Evolutionary conservation across 2,888 invertebrate genomes (phyloP).

Genomic region (Celastrina argiolus): DNA sequence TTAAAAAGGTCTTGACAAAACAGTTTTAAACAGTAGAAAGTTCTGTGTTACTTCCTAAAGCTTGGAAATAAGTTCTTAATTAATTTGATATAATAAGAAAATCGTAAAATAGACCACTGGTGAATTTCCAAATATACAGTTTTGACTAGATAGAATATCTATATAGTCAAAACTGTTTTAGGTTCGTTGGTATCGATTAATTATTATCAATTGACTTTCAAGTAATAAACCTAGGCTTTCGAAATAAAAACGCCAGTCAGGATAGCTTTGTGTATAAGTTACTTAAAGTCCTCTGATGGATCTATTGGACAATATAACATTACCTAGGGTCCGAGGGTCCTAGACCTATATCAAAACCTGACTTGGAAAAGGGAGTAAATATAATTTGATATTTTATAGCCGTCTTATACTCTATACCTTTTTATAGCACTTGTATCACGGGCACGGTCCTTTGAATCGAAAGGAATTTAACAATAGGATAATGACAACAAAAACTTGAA

Average conservation of each 20-base stretch:
- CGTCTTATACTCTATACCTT: not conserved
- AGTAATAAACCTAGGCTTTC: not conserved
- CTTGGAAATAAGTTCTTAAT: too few relatives aligned
- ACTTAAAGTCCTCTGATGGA: not conserved
- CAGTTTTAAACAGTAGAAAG: too few relatives aligned
- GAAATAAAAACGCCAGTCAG: not conserved
- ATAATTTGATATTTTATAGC: not conserved
- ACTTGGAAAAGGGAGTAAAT: not conserved
- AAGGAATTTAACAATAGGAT: not conserved
- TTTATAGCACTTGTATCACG: not conserved
- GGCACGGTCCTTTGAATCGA: not conserved
- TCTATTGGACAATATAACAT: not conserved
- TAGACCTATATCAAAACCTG: conserved; percentile 2
- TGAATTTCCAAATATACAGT: too few relatives aligned
- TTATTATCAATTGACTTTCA: too few relatives aligned
- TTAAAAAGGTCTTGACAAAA: too few relatives aligned
- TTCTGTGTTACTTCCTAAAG: too few relatives aligned
- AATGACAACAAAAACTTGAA: too few relatives aligned
- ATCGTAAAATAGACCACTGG: too few relatives aligned
- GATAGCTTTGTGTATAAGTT: not conserved
- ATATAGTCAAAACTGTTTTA: too few relatives aligned
- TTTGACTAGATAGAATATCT: too few relatives aligned
- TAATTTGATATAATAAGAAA: too few relatives aligned
- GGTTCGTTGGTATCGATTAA: too few relatives aligned
- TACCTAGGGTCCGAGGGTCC: not conserved